A percentile compares a stretch with the other conserved stretches of the same genome.
Evolutionary conservation across 2,113 vertebrate species (phyloP).

Genomic region (Baryphthengus martii): DNA sequence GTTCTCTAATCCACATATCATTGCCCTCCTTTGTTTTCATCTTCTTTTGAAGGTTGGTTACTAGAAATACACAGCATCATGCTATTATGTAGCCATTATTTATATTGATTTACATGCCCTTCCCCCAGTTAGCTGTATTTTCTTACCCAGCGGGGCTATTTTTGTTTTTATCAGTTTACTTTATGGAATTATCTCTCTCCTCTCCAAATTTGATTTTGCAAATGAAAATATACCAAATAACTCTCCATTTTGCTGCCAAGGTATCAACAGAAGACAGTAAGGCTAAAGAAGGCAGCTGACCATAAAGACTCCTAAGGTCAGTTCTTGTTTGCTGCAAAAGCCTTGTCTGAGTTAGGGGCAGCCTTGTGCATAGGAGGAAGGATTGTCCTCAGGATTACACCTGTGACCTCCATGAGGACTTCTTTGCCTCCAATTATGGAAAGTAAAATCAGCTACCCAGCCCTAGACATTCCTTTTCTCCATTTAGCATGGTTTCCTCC

Average conservation of each 20-base stretch:
- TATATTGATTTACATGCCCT: not conserved
- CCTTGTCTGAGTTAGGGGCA: not conserved
- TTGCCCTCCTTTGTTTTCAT: slow-evolving; percentile 21
- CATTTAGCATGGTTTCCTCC: not conserved
- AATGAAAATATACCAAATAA: not conserved
- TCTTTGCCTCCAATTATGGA: not conserved
- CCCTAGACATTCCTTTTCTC: not conserved
- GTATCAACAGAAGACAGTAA: not conserved
- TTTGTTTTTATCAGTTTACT: not conserved
- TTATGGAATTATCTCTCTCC: not conserved
- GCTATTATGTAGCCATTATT: not conserved
- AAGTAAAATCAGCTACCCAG: not conserved
- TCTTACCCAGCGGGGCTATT: not conserved
- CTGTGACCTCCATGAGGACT: not conserved
- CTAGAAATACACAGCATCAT: not conserved
- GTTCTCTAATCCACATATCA: not conserved
- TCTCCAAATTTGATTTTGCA: slow-evolving; percentile 20
- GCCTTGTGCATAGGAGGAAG: not conserved
- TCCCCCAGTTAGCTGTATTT: not conserved
- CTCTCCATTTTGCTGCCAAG: not conserved
- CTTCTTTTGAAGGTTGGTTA: not conserved
- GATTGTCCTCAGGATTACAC: not conserved
- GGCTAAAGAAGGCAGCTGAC: not conserved
- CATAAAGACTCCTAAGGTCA: not conserved
- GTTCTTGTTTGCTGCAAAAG: not conserved